Base-by-base conservation (phyloP, 1,140 invertebrate genomes). In the Oscheius sp. region DNA sequence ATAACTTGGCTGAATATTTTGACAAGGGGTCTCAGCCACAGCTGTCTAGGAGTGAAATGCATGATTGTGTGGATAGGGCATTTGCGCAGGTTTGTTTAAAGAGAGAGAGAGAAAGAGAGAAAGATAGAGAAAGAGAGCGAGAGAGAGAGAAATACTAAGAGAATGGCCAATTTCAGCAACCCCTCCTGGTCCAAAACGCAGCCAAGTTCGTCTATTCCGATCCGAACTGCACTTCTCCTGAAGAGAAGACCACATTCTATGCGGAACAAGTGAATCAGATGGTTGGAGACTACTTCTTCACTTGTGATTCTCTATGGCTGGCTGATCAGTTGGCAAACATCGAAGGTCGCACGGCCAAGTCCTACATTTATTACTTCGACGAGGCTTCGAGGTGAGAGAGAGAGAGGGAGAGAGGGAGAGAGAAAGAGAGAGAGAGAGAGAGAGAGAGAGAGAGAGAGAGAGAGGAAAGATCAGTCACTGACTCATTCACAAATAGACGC, bases 211-310 rank as follows among this genome's bases (percentile, higher is more conserved):
- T 83, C 26, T 83, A 83, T 74, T 74, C 81, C 26, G 76, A 78
- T 42, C 67, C 65, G 42, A 77, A 64, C 29, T 68, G 45, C 78
- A 83, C 75, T 68, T 71, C 73, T 31, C 55, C 66, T 3, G 79
- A 71, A 34, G 78, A 75, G 28, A 59, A 73, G 32, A 73, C 78
- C 20, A 72, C 64, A 59, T 78, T 79, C 61, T 71, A 80, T 26
- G 81, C 82, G 15, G 82, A 83, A 63, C 82, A 82, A 65, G 79
- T 81, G 7, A 83, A 83, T 67, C 82, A 83, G 68, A 83, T 83
- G 82, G 80, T 81, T 15, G 77, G 80, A 42, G 79, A 82, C 35
- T 82, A 82, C 65, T 82, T 84, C 64, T 82, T 82, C 71, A 84
- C 82, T 15, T 83, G 81, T 74, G 80, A 82, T 65, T 75, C 72